Conservation (phyloP, 2,888 invertebrate species). For the Ornithoptera priamus region DNA sequence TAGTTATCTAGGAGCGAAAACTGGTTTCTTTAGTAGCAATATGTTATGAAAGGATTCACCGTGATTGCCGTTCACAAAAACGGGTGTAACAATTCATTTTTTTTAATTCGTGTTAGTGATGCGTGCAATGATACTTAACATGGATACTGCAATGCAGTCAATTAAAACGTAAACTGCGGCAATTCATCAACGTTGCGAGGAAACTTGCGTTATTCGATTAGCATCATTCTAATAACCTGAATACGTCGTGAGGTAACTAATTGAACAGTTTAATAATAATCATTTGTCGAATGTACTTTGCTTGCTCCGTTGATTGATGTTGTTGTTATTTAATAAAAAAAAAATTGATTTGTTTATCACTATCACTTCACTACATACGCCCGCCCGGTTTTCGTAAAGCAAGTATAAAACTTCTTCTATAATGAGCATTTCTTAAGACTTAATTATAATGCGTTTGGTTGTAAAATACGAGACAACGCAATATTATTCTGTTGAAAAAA, state of each 20-base stretch:
- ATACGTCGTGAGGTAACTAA: slow-evolving; percentile 20
- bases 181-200: slow-evolving; percentile 22
- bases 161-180: slow-evolving; percentile 19
- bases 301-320: neutral
- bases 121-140: slow-evolving; percentile 11
- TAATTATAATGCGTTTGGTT: too few species aligned
- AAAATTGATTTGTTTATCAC: neutral
- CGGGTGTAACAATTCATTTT: slow-evolving; percentile 7
- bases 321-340: neutral
- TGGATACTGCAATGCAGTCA: slow-evolving; percentile 18
- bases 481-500: too few species aligned
- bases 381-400: neutral
- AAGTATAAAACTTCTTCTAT: neutral
- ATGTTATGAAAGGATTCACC: slow-evolving; percentile 15
- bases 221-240: slow-evolving; percentile 26
- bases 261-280: slow-evolving; percentile 23
- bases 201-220: slow-evolving; percentile 26
- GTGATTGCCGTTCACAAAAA: slow-evolving; percentile 6
- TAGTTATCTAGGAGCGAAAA: slow-evolving; percentile 13
- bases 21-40: slow-evolving; percentile 17
- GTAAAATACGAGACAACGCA: too few species aligned
- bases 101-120: slow-evolving; percentile 6
- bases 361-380: neutral
- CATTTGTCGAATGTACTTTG: slow-evolving; percentile 12
- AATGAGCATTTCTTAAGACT: too few species aligned